A percentile compares a stretch with the other conserved stretches of the same genome.
These are phyloP conservation scores for Petroica traversi DNA, from an alignment of 2,113 vertebrate genomes.

Conservation along the genomic window DNA sequence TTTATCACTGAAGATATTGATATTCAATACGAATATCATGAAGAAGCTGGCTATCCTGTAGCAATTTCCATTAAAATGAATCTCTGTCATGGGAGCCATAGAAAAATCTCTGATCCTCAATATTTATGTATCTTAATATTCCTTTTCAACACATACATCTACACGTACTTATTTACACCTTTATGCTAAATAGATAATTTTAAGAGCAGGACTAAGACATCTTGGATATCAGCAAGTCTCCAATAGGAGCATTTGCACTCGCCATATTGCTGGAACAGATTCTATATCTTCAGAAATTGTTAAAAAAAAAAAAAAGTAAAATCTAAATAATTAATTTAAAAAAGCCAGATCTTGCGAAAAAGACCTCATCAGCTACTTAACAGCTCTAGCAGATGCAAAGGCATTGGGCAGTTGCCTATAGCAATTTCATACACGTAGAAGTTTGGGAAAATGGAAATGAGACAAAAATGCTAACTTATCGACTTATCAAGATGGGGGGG, in stretches of 20 bases:
- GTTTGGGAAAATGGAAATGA: constrained; percentile 38
- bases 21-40: constrained; percentile 25
- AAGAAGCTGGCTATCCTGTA: not conserved
- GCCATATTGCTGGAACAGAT: constrained; percentile 59
- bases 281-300: constrained; percentile 31
- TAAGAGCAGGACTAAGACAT: not conserved
- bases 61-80: constrained; percentile 37
- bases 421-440: constrained; percentile 30
- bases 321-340: constrained; percentile 28
- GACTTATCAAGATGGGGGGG: not conserved
- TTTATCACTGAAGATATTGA: constrained; percentile 33
- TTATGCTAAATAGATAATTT: not conserved
- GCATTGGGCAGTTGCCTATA: constrained; percentile 54
- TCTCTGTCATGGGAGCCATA: not conserved
- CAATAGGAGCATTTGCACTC: constrained; percentile 40
- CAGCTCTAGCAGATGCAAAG: constrained; percentile 53
- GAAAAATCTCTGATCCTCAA: not conserved
- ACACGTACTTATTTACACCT: not conserved
- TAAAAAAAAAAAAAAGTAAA: not conserved
- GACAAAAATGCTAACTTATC: constrained; percentile 16
- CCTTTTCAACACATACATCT: not conserved
- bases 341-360: constrained; percentile 54
- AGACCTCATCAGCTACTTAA: constrained; percentile 58
- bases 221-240: not conserved
- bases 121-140: not conserved